Evolutionary conservation across 92 coral and sea anemone species (phyloP).

Genomic region (Parazoanthus darwini): DNA sequence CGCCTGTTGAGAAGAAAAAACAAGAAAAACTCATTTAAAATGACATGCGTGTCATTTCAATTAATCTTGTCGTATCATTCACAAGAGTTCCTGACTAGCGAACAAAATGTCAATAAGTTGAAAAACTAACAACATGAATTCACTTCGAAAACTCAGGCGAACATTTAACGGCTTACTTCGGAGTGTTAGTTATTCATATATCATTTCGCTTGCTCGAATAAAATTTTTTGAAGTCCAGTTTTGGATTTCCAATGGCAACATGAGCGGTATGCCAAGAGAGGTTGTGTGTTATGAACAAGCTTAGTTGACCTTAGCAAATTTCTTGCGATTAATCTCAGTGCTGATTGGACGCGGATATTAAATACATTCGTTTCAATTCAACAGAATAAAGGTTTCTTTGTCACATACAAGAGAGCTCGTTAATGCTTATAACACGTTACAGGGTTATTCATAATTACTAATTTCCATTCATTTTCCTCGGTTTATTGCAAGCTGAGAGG

Average conservation of each 20-base stretch:
- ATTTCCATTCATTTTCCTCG: slow-evolving; percentile 55
- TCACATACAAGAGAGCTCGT: slow-evolving; percentile 60
- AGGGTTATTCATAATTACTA: slow-evolving; percentile 71
- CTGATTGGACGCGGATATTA: slow-evolving; percentile 64
- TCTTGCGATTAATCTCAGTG: slow-evolving; percentile 16
- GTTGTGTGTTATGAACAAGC: slow-evolving; percentile 11
- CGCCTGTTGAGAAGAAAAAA: slow-evolving; percentile 4
- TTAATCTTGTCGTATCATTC: slow-evolving; percentile 17
- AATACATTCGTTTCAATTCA: slow-evolving; percentile 59
- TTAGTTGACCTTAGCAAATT: slow-evolving; percentile 20
- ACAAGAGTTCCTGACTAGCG: not conserved
- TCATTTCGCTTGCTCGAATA: slow-evolving; percentile 6
- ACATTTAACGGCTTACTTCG: slow-evolving; percentile 2
- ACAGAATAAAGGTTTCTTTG: slow-evolving; percentile 56
- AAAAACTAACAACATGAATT: not conserved
- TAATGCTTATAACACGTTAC: slow-evolving; percentile 66
- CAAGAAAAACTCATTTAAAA: slow-evolving; percentile 22
- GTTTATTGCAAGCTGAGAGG: slow-evolving; percentile 50
- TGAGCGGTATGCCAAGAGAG: slow-evolving; percentile 14
- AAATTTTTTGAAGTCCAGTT: not conserved
- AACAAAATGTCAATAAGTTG: slow-evolving; percentile 20
- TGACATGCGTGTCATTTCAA: slow-evolving; percentile 28
- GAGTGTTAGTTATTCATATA: slow-evolving; percentile 1
- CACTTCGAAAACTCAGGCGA: not conserved
- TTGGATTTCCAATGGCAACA: slow-evolving; percentile 14